Base-by-base conservation (phyloP, 2,888 invertebrate genomes). In the Alcis repandata region DNA sequence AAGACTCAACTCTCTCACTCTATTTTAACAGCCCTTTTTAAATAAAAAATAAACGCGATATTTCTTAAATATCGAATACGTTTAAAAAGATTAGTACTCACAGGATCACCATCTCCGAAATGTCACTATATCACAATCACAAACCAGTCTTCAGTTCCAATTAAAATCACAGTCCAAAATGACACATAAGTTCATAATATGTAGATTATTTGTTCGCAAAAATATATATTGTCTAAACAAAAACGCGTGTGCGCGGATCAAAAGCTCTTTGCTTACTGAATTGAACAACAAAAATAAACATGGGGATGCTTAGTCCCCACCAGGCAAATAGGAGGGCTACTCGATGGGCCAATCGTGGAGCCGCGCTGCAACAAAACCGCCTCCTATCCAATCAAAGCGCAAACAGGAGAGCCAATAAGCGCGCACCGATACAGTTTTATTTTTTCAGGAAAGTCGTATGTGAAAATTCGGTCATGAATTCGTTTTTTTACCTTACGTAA, bases 21-120 rank as follows among this genome's bases (percentile, higher is more conserved):
- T n/a, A n/a, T n/a, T n/a, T n/a, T n/a, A n/a, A n/a, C n/a, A n/a
- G n/a, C n/a, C n/a, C n/a, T n/a, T n/a, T n/a, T n/a, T n/a, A n/a
- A n/a, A n/a, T n/a, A n/a, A n/a, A n/a, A n/a, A n/a, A n/a, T n/a
- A n/a, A n/a, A n/a, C n/a, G n/a, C n/a, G n/a, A n/a, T n/a, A n/a
- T n/a, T n/a, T 27, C 27, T 27, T 27, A 27, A 2, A 27, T 0
- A 15, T 15, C 11, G 1, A 17, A 10, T 32, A 27, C 17, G 38
- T 38, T 17, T n/a, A 10, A 6, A 36, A 22, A 20, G 8, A 20
- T 38, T 40, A 45, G 59, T 83, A 93, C 92, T 92, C 85, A 93
- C 92, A 92, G 88, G 83, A 93, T 89, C 87, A 93, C 92, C 92
- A 93, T 93, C 75, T 92, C 92, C 89, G 82, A 80, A 80, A 82